A percentile compares a stretch with the other conserved stretches of the same genome.
Evolutionary conservation across 2,888 invertebrate genomes (phyloP).

Genomic region (Neoitamus cyanurus): DNA sequence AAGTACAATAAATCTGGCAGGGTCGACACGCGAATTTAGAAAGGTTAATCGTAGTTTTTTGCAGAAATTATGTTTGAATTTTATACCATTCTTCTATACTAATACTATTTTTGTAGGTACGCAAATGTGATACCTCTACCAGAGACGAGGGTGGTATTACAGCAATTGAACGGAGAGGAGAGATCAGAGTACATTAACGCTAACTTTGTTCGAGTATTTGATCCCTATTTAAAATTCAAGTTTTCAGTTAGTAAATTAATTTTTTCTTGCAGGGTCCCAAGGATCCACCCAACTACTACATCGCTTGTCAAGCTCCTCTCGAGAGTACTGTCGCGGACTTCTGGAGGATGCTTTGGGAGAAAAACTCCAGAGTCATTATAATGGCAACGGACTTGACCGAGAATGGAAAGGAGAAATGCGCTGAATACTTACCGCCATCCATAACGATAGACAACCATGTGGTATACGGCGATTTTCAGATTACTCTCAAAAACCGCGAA

Average conservation of each 20-base stretch:
- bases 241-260: not conserved
- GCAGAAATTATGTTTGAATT: too few relatives aligned
- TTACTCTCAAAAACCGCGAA: constrained; percentile 88
- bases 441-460: constrained; percentile 91
- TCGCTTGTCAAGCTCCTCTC: constrained; percentile 91
- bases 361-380: constrained; percentile 86
- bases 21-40: too few relatives aligned
- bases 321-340: constrained; percentile 87
- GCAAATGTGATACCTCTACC: constrained; percentile 95
- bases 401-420: constrained; percentile 90
- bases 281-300: constrained; percentile 85
- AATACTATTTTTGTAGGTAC: constrained; percentile 73
- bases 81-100: not conserved
- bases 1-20: too few relatives aligned
- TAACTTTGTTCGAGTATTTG: constrained; percentile 85
- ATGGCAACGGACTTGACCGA: constrained; percentile 93
- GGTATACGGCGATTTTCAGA: constrained; percentile 87
- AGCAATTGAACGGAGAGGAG: constrained; percentile 77
- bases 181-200: constrained; percentile 93
- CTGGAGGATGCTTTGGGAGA: constrained; percentile 98
- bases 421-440: constrained; percentile 90
- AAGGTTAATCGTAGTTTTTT: too few relatives aligned
- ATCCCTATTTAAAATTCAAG: not conserved
- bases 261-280: constrained; percentile 79
- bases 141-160: constrained; percentile 86